Evolutionary conservation across 2,797 vertebrate genomes (phyloP).

Genomic region (Gallinago stenura): DNA sequence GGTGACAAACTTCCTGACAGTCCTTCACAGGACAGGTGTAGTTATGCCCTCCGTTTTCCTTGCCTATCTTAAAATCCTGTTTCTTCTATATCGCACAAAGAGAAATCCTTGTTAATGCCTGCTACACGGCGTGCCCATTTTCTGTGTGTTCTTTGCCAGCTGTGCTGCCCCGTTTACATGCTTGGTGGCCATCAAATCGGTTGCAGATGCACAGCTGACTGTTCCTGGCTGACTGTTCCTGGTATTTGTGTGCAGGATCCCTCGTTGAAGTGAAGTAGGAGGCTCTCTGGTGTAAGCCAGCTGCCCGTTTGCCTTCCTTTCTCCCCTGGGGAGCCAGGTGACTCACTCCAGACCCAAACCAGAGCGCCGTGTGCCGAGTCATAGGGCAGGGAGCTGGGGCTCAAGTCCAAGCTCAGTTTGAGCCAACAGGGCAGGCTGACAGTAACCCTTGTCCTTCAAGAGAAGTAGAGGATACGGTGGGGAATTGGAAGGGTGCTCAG

Average conservation of each 20-base stretch:
- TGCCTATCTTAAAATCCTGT: background rate
- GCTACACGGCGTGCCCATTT: background rate
- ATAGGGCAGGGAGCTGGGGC: background rate
- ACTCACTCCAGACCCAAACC: background rate
- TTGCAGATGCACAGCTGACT: background rate
- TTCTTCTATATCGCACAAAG: background rate
- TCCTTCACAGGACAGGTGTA: background rate
- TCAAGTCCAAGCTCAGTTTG: background rate
- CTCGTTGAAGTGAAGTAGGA: background rate
- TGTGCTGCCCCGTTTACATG: background rate
- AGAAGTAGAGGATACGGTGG: rapidly evolving
- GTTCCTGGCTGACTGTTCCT: no score
- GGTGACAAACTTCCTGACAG: background rate
- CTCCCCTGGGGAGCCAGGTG: background rate
- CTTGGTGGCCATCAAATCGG: background rate
- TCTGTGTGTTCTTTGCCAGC: background rate
- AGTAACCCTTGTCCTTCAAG: background rate
- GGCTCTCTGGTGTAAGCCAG: background rate
- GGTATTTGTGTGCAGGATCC: background rate
- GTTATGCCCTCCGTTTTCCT: background rate
- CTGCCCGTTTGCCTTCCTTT: background rate
- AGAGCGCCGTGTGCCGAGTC: background rate
- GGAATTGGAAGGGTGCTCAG: background rate
- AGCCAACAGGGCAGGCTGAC: background rate
- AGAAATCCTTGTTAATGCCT: background rate